A percentile compares a stretch with the other conserved stretches of the same genome.
These are phyloP conservation scores for Drosophila nr. medialis DNA, from an alignment of 2,888 invertebrate species.

Conservation along the genomic window DNA sequence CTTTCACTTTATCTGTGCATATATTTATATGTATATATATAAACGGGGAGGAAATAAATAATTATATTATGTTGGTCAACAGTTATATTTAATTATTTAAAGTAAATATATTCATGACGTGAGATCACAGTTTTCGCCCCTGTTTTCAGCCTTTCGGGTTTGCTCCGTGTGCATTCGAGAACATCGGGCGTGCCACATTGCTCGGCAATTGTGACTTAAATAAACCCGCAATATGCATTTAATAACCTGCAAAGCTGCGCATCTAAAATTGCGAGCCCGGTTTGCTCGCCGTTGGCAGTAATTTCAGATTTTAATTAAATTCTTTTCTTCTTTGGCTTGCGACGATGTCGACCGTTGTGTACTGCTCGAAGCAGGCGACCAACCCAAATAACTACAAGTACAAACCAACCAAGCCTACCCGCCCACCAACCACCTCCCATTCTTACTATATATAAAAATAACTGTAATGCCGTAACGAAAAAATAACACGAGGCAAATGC, in stretches of 20 bases:
- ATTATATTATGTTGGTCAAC: slow-evolving; percentile 45
- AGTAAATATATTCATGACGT: slow-evolving; percentile 38
- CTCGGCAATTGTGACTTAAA: slow-evolving; percentile 34
- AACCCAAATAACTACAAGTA: slow-evolving; percentile 40
- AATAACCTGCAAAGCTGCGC: slow-evolving; percentile 51
- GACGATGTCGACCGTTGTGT: slow-evolving; percentile 29
- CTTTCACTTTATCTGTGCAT: slow-evolving; percentile 12
- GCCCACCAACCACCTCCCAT: slow-evolving; percentile 1
- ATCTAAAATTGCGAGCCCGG: slow-evolving; percentile 65
- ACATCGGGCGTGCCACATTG: slow-evolving; percentile 24
- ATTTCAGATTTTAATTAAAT: slow-evolving; percentile 79
- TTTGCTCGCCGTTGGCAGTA: slow-evolving; percentile 65
- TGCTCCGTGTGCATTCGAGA: slow-evolving; percentile 21
- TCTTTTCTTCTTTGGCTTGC: slow-evolving; percentile 64
- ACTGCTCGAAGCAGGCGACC: slow-evolving; percentile 52
- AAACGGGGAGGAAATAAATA: slow-evolving; percentile 43
- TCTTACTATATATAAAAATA: slow-evolving; percentile 44
- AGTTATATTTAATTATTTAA: slow-evolving; percentile 50
- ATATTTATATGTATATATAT: not conserved
- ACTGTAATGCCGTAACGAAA: slow-evolving; percentile 48
- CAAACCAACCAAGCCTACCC: not conserved
- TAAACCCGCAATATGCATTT: slow-evolving; percentile 51
- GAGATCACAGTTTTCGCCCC: slow-evolving; percentile 23
- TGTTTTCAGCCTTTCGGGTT: not conserved
- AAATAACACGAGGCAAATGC: slow-evolving; percentile 46